Evolutionary conservation across 2,797 vertebrate species (phyloP).

Genomic region (Argyrosomus regius): DNA sequence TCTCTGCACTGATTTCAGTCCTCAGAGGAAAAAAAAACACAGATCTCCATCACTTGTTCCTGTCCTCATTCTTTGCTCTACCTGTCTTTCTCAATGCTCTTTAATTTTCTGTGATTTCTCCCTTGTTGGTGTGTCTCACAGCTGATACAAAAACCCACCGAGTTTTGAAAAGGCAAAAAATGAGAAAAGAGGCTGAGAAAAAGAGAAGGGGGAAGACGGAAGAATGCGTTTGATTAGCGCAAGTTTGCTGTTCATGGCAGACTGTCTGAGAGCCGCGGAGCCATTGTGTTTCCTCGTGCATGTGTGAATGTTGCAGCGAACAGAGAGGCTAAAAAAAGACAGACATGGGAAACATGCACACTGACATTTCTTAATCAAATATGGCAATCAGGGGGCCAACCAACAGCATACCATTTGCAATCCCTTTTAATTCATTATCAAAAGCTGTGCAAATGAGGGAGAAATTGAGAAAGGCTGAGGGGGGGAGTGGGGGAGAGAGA

Average conservation of each 20-base stretch:
- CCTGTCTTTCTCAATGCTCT: constrained; percentile 82
- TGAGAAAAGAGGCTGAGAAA: constrained; percentile 66
- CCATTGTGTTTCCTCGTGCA: constrained; percentile 84
- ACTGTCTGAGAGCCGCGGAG: constrained; percentile 71
- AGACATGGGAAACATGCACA: constrained; percentile 89
- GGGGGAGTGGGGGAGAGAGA: constrained; percentile 32
- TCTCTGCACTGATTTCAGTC: constrained; percentile 39
- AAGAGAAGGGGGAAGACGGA: constrained; percentile 70
- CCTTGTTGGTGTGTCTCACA: constrained; percentile 81
- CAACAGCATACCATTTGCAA: constrained; percentile 96
- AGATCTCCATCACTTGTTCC: constrained; percentile 44
- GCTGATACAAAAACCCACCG: constrained; percentile 76
- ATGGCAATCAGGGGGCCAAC: constrained; percentile 98
- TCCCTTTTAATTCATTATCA: constrained; percentile 96
- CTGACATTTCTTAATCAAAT: constrained; percentile 99
- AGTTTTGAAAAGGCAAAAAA: constrained; percentile 77
- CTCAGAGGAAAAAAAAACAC: constrained; percentile 3
- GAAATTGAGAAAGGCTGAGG: constrained; percentile 72
- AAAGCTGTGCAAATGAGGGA: constrained; percentile 93
- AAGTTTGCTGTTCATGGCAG: constrained; percentile 78
- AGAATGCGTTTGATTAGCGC: constrained; percentile 89
- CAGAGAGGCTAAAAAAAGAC: constrained; percentile 69
- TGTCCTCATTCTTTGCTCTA: constrained; percentile 60
- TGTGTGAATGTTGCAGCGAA: constrained; percentile 75
- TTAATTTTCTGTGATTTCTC: constrained; percentile 87